Percentiles rank a stretch among this genome's conserved stretches.
phyloP scores from a whole-genome alignment of 2,888 invertebrate genomes.

The Mylabris sibirica region DNA sequence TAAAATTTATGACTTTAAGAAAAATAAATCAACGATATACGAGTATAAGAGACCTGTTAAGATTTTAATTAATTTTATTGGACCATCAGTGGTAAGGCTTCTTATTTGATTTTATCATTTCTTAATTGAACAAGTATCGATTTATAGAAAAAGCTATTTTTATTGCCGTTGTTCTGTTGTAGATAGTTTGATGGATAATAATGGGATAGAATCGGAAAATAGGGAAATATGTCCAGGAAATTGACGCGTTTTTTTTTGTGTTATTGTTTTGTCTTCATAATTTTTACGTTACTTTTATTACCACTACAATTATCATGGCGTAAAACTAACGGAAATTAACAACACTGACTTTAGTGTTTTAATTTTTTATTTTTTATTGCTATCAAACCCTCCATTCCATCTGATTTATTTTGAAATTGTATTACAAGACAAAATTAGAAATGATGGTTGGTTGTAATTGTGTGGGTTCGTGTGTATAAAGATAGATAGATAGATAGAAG shows the following conservation, averaged over 20 bases:
- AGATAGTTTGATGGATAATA: background rate
- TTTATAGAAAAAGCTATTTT: background rate
- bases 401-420: slow-evolving; percentile 11
- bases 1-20: too few relatives aligned
- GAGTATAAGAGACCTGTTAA: background rate
- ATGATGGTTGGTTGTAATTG: background rate
- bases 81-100: background rate
- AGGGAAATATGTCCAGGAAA: slow-evolving; percentile 52
- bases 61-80: slow-evolving; percentile 10
- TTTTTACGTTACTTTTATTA: too few relatives aligned
- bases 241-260: slow-evolving; percentile 47
- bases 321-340: slow-evolving; percentile 50
- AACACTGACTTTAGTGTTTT: slow-evolving; percentile 45
- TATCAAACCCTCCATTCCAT: background rate
- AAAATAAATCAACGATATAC: too few relatives aligned
- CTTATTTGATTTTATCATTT: slow-evolving; percentile 29
- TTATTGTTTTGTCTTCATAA: background rate
- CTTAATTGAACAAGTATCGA: background rate
- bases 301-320: slow-evolving; percentile 45
- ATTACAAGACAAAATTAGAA: slow-evolving; percentile 5
- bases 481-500: background rate
- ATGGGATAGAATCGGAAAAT: background rate
- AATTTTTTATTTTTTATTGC: slow-evolving; percentile 41
- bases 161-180: background rate
- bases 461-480: background rate